Evolutionary conservation across 2,113 vertebrate genomes (phyloP).

Genomic region (Leptobrachium ailaonicum): DNA sequence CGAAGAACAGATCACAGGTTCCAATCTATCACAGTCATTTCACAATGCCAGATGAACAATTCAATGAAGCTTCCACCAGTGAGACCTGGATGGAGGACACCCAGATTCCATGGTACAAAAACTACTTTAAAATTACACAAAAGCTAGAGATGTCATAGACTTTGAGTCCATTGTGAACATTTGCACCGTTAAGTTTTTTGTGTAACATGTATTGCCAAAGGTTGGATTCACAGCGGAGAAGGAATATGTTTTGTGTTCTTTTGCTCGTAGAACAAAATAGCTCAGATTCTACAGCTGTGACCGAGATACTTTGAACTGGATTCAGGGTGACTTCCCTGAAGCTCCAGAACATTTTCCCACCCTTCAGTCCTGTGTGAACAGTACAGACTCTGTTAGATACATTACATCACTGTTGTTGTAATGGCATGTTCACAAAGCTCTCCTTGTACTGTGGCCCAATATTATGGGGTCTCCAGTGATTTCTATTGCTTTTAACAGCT

Average conservation of each 20-base stretch:
- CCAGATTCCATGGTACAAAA: no score
- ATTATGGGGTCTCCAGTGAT: constrained; percentile 36
- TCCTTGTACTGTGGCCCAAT: constrained; percentile 36
- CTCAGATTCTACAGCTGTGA: constrained; percentile 28
- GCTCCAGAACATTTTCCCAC: constrained; percentile 35
- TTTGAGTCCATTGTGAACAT: background rate
- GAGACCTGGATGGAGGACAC: no score
- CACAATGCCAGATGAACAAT: no score
- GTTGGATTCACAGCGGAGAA: background rate
- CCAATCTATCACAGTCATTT: no score
- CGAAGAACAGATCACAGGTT: no score
- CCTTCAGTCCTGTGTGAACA: constrained; percentile 37
- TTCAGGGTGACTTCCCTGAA: constrained; percentile 30
- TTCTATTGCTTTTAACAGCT: constrained; percentile 22
- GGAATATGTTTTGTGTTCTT: constrained; percentile 2
- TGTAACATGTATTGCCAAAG: constrained; percentile 3
- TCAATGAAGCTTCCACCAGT: no score
- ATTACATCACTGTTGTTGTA: constrained; percentile 42
- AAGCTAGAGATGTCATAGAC: no score
- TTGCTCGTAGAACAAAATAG: constrained; percentile 1
- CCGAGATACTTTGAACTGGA: constrained; percentile 32
- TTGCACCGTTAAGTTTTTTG: background rate
- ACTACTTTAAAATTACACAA: no score
- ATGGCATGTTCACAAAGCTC: constrained; percentile 16
- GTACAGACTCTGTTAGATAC: constrained; percentile 32